Evolutionary conservation across 2,797 vertebrate species (phyloP).

Genomic region (Hypotaenidia okinawae): DNA sequence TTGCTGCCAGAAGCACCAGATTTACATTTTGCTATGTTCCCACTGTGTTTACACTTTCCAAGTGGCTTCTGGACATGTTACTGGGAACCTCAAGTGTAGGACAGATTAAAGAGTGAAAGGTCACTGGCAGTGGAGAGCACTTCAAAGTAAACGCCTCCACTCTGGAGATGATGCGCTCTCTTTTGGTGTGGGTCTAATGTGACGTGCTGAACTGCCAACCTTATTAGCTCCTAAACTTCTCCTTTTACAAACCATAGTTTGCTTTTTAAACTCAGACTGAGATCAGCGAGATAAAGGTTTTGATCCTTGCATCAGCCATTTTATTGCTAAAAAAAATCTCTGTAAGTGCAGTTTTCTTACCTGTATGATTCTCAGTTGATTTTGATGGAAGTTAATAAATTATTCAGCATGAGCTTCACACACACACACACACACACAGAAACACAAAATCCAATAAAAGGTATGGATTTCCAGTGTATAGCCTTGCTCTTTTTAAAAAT

Average conservation of each 20-base stretch:
- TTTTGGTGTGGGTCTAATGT: neutral
- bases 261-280: neutral
- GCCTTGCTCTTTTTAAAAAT: neutral
- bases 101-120: neutral
- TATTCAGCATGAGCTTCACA: neutral
- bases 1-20: neutral
- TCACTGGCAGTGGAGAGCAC: neutral
- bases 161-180: neutral
- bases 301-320: neutral
- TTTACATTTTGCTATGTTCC: neutral
- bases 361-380: neutral
- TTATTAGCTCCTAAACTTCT: neutral
- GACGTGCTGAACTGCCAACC: neutral
- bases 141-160: neutral
- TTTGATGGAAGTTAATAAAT: neutral
- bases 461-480: neutral
- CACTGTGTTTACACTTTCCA: neutral
- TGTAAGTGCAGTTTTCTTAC: neutral
- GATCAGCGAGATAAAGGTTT: neutral
- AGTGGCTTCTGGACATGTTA: neutral
- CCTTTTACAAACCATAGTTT: neutral
- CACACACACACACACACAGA: neutral
- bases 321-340: neutral
- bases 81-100: neutral
- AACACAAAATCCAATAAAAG: neutral